phyloP scores from a whole-genome alignment of 2,113 vertebrate genomes.

The Drymodes brunneopygia region DNA sequence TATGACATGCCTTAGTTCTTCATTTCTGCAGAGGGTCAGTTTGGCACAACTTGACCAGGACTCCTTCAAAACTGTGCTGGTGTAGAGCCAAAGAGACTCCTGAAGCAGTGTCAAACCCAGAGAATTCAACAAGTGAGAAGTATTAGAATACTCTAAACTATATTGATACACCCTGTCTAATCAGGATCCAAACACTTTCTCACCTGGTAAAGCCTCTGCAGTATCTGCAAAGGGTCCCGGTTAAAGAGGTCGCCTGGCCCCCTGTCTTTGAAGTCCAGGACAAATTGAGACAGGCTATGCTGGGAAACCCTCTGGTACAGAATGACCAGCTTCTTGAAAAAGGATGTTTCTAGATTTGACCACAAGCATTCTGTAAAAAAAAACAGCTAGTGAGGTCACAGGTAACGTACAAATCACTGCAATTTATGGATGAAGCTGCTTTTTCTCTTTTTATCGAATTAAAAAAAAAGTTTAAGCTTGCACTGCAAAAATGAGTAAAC shows the following conservation, averaged over 20 bases:
- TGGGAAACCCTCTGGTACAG: background rate
- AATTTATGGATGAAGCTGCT: background rate
- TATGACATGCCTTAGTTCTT: background rate
- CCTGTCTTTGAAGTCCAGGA: fast-evolving
- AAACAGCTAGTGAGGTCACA: background rate
- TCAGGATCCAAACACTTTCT: background rate
- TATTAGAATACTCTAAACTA: background rate
- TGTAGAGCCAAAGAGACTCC: background rate
- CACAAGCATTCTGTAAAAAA: slow-evolving; percentile 45
- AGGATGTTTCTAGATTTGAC: slow-evolving; percentile 18
- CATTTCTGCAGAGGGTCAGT: background rate
- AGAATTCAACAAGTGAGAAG: background rate
- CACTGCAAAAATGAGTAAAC: background rate
- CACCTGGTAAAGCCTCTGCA: slow-evolving; percentile 60
- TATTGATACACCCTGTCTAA: background rate
- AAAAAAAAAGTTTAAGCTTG: background rate
- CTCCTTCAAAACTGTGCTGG: background rate
- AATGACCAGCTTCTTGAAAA: slow-evolving; percentile 13
- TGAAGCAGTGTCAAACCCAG: background rate
- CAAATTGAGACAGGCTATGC: fast-evolving
- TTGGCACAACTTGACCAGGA: background rate
- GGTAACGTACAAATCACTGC: background rate
- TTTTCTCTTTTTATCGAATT: background rate
- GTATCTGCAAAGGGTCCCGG: background rate
- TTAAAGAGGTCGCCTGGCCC: fast-evolving